phyloP scores from a whole-genome alignment of 2,113 vertebrate genomes.

The Peromyscus polionotus region DNA sequence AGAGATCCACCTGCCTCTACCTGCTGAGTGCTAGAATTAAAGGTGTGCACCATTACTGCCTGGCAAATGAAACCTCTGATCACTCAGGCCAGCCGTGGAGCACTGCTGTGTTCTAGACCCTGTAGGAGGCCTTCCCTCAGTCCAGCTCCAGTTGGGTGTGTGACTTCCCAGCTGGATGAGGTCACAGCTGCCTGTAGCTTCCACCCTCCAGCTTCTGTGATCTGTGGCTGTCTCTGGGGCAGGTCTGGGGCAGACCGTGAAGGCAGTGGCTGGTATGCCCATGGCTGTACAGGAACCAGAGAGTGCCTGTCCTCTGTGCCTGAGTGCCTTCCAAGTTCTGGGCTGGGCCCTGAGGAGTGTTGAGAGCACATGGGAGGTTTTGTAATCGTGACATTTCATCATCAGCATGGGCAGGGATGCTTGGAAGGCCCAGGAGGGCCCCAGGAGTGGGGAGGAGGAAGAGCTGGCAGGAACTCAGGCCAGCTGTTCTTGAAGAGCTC shows the following conservation, averaged over 20 bases:
- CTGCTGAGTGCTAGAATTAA: neutral
- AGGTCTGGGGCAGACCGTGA: neutral
- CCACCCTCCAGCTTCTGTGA: neutral
- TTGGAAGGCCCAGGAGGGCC: neutral
- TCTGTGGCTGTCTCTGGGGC: neutral
- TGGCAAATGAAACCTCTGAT: neutral
- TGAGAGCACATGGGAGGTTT: neutral
- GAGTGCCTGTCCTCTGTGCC: neutral
- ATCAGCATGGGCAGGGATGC: neutral
- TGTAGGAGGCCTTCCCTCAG: neutral
- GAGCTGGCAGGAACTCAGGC: too few species aligned
- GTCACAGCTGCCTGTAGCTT: neutral
- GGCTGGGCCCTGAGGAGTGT: neutral
- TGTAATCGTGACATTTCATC: neutral
- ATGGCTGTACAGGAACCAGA: neutral
- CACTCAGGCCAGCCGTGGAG: neutral
- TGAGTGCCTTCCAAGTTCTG: neutral
- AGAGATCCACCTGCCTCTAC: neutral
- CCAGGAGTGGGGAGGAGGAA: neutral
- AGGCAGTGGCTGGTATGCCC: neutral
- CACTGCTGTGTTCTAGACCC: neutral
- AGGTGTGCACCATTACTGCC: fast-evolving
- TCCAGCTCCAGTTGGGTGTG: neutral
- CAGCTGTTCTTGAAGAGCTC: neutral
- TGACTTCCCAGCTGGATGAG: neutral